These are phyloP conservation scores for Brachyptera putata DNA, from an alignment of 2,888 invertebrate species.

Conservation along the genomic window DNA sequence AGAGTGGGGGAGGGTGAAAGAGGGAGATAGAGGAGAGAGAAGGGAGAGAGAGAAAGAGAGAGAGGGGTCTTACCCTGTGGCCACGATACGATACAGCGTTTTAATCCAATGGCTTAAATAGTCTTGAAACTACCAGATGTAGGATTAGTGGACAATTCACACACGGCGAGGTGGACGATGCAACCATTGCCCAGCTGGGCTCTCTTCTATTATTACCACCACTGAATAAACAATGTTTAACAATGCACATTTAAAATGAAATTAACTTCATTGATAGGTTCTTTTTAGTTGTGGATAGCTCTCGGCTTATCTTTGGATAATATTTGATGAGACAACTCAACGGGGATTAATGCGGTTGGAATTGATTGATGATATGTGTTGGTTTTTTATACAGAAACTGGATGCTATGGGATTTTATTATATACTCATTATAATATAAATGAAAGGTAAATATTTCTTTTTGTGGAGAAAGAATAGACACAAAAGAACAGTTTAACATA, in stretches of 20 bases:
- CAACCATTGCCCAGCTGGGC: not conserved
- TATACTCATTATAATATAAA: too few relatives aligned
- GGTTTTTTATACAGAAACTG: too few relatives aligned
- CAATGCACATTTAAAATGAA: constrained; percentile 7
- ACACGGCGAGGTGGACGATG: not conserved
- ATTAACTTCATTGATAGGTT: not conserved
- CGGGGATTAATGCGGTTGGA: too few relatives aligned
- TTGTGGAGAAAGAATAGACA: too few relatives aligned
- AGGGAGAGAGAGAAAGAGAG: too few relatives aligned
- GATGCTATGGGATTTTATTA: too few relatives aligned
- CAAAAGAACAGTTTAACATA: too few relatives aligned
- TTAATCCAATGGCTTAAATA: not conserved
- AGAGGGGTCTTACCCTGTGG: not conserved
- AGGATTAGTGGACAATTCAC: constrained; percentile 8
- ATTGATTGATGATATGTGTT: too few relatives aligned
- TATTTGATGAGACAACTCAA: too few relatives aligned
- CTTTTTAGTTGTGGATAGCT: not conserved
- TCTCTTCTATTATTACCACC: not conserved
- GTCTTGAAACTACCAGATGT: not conserved
- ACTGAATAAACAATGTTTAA: not conserved
- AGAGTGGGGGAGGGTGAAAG: too few relatives aligned
- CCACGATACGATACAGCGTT: not conserved
- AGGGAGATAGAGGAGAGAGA: too few relatives aligned
- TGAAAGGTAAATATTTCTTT: too few relatives aligned
- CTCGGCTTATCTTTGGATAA: not conserved